Base-by-base conservation (phyloP, 2,113 vertebrate species). In the Perognathus longimembris region DNA sequence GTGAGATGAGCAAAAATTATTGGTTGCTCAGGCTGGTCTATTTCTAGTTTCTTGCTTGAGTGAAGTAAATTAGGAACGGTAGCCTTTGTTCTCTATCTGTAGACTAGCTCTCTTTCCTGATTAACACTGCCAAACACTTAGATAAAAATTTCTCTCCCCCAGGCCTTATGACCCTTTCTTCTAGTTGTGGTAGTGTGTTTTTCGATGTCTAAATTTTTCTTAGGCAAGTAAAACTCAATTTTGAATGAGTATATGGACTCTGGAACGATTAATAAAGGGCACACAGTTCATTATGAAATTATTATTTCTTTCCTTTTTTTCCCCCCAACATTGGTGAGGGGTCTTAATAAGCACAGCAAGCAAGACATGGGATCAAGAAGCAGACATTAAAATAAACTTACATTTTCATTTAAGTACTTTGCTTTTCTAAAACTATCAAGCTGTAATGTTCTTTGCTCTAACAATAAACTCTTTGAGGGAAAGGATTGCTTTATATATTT, bases 11-110 rank as follows among this genome's bases (percentile, higher is more conserved):
- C 14, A 22, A 34, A 73, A 74, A 85, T 45, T 40, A 83, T 61
- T 42, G 85, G 86, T 54, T 54, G 50, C 50, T 17, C 50, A 54
- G 14, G 50, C 50, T 54, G 15, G 50, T 54, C 50, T 54, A 54
- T 54, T 36, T 57, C 45, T 63, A 9, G 2, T 75, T 91, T 70
- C 63, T 54, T 17, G 80, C 70, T 94, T 75, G 2, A 34, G 80
- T 91, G 21, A 30, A 54, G 2, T 4, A 54, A 73, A 11, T 32
- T 50, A 92, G 92, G 38, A 91, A 96, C 84, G 95, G 93, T 96
- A 91, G 97, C 21, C 98, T 98, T 98, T 97, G 98, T 98, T 95
- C 83, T 79, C 17, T 54, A 74, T 38, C 4, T 75, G 57, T 78
- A 4, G 94, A 4, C 61, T 28, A 38, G 54, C 7, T 74, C 75